A percentile compares a stretch with the other conserved stretches of the same genome.
phyloP scores from a whole-genome alignment of 2,888 invertebrate genomes.

The Dorcus parallelipipedus region DNA sequence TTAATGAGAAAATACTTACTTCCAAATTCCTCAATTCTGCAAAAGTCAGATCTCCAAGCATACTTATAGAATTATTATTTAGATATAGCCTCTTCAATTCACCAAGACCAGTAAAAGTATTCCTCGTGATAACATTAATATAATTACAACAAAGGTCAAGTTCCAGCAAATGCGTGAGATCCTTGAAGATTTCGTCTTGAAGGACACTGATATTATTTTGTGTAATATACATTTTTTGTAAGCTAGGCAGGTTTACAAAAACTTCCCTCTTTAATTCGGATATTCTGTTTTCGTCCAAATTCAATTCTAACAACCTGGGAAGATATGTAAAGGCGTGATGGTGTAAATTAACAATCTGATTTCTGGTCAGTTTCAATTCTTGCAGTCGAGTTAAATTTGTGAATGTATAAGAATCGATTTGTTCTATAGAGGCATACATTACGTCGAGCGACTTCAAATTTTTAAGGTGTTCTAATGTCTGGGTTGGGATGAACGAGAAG shows the following conservation, averaged over 20 bases:
- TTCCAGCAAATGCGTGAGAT: conserved; percentile 70
- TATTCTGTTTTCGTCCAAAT: conserved; percentile 74
- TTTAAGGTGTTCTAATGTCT: conserved; percentile 63
- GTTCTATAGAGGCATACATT: conserved; percentile 69
- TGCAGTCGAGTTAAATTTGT: conserved; percentile 68
- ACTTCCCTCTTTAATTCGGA: conserved; percentile 69
- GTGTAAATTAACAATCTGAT: conserved; percentile 65
- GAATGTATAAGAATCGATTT: conserved; percentile 68
- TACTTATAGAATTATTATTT: conserved; percentile 69
- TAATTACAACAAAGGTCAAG: conserved; percentile 78
- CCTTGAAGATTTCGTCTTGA: conserved; percentile 79
- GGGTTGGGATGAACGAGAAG: conserved; percentile 68
- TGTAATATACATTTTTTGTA: conserved; percentile 74
- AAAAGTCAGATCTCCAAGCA: conserved; percentile 76
- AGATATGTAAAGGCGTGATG: conserved; percentile 72
- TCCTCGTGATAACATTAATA: conserved; percentile 69
- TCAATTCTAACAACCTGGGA: conserved; percentile 64
- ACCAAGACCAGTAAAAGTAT: conserved; percentile 74
- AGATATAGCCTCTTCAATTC: conserved; percentile 72
- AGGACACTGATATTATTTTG: conserved; percentile 82
- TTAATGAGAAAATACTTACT: conserved; percentile 37
- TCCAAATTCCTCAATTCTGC: conserved; percentile 71
- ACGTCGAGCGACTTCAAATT: conserved; percentile 66
- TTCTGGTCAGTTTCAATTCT: conserved; percentile 65
- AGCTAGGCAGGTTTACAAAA: conserved; percentile 68